Evolutionary conservation across 2,797 vertebrate species (phyloP).

Genomic region (Chanos chanos): DNA sequence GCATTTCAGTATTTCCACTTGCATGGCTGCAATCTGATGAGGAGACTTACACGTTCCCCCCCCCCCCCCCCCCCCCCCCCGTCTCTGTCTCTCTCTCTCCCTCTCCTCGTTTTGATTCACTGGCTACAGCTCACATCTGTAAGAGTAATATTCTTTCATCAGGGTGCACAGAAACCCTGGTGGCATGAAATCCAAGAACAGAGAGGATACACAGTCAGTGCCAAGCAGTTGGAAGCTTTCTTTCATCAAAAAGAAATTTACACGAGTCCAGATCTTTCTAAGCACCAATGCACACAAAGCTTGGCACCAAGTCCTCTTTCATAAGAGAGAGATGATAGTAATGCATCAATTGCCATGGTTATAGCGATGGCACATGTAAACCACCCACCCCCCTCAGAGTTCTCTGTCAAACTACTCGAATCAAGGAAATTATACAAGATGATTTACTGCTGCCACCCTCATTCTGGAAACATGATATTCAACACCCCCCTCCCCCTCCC

Average conservation of each 20-base stretch:
- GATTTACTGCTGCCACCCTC: neutral
- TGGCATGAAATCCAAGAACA: constrained; percentile 49
- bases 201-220: constrained; percentile 12
- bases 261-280: constrained; percentile 32
- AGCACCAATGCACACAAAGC: constrained; percentile 1
- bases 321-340: too few species aligned
- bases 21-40: too few species aligned
- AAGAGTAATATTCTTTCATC: constrained; percentile 49
- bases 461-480: constrained; percentile 10
- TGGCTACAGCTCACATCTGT: constrained; percentile 34
- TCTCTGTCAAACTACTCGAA: constrained; percentile 19
- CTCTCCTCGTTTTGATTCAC: constrained; percentile 24
- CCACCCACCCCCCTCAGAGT: too few species aligned
- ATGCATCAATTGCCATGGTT: constrained; percentile 27
- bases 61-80: too few species aligned
- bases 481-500: neutral
- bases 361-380: constrained; percentile 44
- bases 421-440: constrained; percentile 12
- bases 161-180: constrained; percentile 46
- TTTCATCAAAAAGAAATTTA: constrained; percentile 43
- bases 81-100: constrained; percentile 17
- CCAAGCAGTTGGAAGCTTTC: constrained; percentile 53
- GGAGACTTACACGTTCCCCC: too few species aligned
- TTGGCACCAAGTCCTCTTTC: constrained; percentile 39
- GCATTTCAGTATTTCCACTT: too few species aligned